Conservation (phyloP, 2,888 invertebrate species). For the Oegoconia quadripuncta region DNA sequence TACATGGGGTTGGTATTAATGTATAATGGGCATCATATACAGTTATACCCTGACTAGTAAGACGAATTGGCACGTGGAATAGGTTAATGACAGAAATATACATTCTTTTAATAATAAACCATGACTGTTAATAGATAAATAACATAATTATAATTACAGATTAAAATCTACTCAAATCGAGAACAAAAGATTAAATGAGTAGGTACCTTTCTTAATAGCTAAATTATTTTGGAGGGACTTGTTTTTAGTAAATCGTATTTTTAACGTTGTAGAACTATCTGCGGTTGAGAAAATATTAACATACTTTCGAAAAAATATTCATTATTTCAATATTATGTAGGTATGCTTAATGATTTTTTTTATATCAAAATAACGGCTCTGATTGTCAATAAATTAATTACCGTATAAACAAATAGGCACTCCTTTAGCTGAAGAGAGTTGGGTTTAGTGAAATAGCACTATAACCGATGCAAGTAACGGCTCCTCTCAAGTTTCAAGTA, state of each 20-base stretch:
- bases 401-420: conserved; percentile 10
- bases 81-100: conserved; percentile 25
- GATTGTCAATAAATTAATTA: conserved; percentile 28
- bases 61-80: conserved; percentile 65
- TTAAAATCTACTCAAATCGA: too few relatives aligned
- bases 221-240: conserved; percentile 73
- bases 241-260: conserved; percentile 57
- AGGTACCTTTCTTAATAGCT: conserved; percentile 69
- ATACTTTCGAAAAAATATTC: conserved; percentile 59
- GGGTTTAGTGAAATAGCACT: conserved; percentile 19
- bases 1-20: conserved; percentile 33
- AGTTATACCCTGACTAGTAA: conserved; percentile 69
- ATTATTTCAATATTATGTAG: conserved; percentile 47
- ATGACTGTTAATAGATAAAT: too few relatives aligned
- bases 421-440: conserved; percentile 12
- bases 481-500: conserved; percentile 16
- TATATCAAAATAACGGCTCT: conserved; percentile 50
- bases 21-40: conserved; percentile 44
- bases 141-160: too few relatives aligned
- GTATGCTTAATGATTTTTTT: conserved; percentile 33
- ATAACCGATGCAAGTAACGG: neutral
- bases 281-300: too few relatives aligned
- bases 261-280: conserved; percentile 52
- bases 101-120: too few relatives aligned
- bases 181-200: too few relatives aligned